Conservation (phyloP, 1,140 invertebrate genomes). For the Drosophila mayri region DNA sequence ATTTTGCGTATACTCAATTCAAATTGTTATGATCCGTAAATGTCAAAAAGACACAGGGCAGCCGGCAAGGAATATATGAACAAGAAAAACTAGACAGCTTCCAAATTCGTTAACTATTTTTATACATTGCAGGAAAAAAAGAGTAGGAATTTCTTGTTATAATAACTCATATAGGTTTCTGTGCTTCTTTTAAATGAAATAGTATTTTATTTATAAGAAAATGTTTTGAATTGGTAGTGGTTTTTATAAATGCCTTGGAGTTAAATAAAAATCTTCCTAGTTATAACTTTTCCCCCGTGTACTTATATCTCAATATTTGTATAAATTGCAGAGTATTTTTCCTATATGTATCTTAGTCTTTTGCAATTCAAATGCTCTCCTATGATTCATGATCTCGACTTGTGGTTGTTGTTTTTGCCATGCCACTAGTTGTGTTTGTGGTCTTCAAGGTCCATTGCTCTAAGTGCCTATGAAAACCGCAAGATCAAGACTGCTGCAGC, state of each 20-base stretch:
- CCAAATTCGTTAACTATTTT: slow-evolving; percentile 20
- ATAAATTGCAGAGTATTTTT: slow-evolving; percentile 56
- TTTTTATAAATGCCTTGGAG: no score
- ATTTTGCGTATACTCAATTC: slow-evolving; percentile 78
- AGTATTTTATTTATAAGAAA: no score
- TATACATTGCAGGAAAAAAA: not conserved
- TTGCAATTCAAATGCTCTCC: slow-evolving; percentile 76
- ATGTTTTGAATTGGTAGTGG: no score
- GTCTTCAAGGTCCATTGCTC: slow-evolving; percentile 62
- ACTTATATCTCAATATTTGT: slow-evolving; percentile 21
- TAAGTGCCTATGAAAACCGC: slow-evolving; percentile 52
- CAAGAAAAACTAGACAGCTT: not conserved
- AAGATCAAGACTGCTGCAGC: slow-evolving; percentile 40
- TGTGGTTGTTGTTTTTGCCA: slow-evolving; percentile 17
- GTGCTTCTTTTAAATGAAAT: not conserved
- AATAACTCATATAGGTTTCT: no score
- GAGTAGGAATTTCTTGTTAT: rapidly evolving
- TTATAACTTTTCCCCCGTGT: not conserved
- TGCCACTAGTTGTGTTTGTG: slow-evolving; percentile 39
- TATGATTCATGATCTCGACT: slow-evolving; percentile 55
- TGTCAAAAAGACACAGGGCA: slow-evolving; percentile 64
- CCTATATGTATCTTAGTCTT: slow-evolving; percentile 52
- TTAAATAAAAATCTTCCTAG: no score
- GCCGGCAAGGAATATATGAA: slow-evolving; percentile 26
- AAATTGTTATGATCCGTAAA: slow-evolving; percentile 84